A percentile compares a stretch with the other conserved stretches of the same genome.
phyloP scores from a whole-genome alignment of 2,797 vertebrate genomes.

The Discoglossus pictus region DNA sequence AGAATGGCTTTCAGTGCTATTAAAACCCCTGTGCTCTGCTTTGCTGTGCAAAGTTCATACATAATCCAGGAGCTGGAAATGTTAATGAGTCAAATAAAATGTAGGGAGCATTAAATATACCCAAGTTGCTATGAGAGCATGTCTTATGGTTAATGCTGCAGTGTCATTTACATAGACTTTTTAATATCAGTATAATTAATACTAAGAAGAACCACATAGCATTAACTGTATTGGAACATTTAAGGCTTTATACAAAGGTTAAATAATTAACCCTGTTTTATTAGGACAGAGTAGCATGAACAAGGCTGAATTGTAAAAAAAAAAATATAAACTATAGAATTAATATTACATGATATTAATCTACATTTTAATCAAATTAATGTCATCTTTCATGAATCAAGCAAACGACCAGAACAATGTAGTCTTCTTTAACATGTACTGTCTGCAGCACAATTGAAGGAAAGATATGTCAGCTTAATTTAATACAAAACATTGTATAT shows the following conservation, averaged over 20 bases:
- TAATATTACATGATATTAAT: too few species aligned
- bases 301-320: too few species aligned
- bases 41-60: slow-evolving; percentile 45
- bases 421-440: too few species aligned
- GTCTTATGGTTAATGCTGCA: slow-evolving; percentile 18
- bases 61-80: slow-evolving; percentile 47
- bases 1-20: slow-evolving; percentile 35
- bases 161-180: slow-evolving; percentile 29
- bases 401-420: too few species aligned
- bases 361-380: too few species aligned
- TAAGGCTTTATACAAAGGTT: slow-evolving; percentile 9
- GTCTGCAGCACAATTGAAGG: too few species aligned
- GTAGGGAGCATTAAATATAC: slow-evolving; percentile 42
- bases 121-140: slow-evolving; percentile 31
- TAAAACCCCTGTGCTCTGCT: slow-evolving; percentile 31
- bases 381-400: too few species aligned
- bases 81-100: slow-evolving; percentile 46
- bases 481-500: too few species aligned
- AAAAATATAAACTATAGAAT: too few species aligned
- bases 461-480: too few species aligned
- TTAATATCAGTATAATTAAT: slow-evolving; percentile 25
- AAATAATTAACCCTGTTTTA: neutral
- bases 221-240: too few species aligned
- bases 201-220: slow-evolving; percentile 1
- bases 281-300: too few species aligned